Conservation (phyloP, 2,888 invertebrate species). For the Anoncus sp. region DNA sequence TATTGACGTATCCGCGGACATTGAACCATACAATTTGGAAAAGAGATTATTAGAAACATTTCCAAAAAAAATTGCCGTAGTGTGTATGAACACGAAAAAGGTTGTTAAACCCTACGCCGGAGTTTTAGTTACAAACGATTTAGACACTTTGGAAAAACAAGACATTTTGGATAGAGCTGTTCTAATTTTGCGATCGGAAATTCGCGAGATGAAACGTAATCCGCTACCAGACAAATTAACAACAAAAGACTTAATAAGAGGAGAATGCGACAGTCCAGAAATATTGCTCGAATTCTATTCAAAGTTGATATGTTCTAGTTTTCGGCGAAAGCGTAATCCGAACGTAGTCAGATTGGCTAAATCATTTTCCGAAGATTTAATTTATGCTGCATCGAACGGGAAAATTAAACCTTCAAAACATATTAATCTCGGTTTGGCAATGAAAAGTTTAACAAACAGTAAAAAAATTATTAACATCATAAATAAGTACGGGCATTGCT, state of each 20-base stretch:
- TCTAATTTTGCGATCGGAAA: conserved; percentile 60
- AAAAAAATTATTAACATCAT: conserved; percentile 69
- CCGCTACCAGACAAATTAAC: conserved; percentile 50
- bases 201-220: conserved; percentile 49
- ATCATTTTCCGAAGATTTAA: conserved; percentile 62
- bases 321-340: too few species aligned
- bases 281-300: conserved; percentile 56
- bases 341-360: neutral
- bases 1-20: conserved; percentile 6
- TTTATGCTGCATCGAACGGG: conserved; percentile 69
- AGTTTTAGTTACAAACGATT: conserved; percentile 56
- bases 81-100: conserved; percentile 49
- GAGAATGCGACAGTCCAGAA: conserved; percentile 59
- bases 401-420: conserved; percentile 70
- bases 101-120: conserved; percentile 58
- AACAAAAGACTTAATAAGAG: conserved; percentile 57
- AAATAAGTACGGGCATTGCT: conserved; percentile 69
- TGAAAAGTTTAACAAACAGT: conserved; percentile 70
- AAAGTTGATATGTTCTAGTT: conserved; percentile 34
- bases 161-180: conserved; percentile 59
- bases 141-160: conserved; percentile 52
- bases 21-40: conserved; percentile 54
- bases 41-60: conserved; percentile 44
- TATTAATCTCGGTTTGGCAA: conserved; percentile 67
- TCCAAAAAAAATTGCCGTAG: conserved; percentile 43